Conservation (phyloP, 2,888 invertebrate species). For the Heliconius ismenius region DNA sequence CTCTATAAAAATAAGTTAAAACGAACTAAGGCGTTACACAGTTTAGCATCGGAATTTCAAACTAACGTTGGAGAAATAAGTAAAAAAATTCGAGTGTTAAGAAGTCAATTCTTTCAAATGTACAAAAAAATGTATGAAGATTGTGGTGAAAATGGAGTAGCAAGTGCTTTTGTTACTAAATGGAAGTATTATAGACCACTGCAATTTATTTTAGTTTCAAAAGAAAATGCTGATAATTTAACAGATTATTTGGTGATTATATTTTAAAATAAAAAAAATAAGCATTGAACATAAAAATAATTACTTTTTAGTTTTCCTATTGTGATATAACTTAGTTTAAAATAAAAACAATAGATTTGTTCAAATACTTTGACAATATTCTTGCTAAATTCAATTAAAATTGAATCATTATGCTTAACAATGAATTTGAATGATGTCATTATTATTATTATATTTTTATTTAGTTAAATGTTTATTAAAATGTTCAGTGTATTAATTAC, state of each 20-base stretch:
- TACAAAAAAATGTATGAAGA: constrained; percentile 34
- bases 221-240: background rate
- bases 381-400: background rate
- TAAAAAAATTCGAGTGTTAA: constrained; percentile 34
- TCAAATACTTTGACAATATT: background rate
- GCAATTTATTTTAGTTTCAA: constrained; percentile 26
- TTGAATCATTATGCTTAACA: too few relatives aligned
- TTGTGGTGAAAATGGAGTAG: constrained; percentile 9
- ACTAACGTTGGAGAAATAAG: constrained; percentile 35
- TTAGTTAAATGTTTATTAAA: background rate
- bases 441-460: background rate
- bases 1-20: constrained; percentile 32
- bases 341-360: background rate
- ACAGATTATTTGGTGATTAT: background rate
- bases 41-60: constrained; percentile 33
- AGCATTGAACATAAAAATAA: too few relatives aligned
- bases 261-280: background rate
- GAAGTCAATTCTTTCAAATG: constrained; percentile 35
- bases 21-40: constrained; percentile 29
- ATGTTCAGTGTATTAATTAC: background rate
- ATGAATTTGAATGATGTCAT: too few relatives aligned
- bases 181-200: constrained; percentile 31
- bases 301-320: too few relatives aligned
- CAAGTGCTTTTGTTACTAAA: constrained; percentile 29
- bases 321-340: background rate